Evolutionary conservation across 2,797 vertebrate species (phyloP).

Genomic region (Rhabdomys pumilio): DNA sequence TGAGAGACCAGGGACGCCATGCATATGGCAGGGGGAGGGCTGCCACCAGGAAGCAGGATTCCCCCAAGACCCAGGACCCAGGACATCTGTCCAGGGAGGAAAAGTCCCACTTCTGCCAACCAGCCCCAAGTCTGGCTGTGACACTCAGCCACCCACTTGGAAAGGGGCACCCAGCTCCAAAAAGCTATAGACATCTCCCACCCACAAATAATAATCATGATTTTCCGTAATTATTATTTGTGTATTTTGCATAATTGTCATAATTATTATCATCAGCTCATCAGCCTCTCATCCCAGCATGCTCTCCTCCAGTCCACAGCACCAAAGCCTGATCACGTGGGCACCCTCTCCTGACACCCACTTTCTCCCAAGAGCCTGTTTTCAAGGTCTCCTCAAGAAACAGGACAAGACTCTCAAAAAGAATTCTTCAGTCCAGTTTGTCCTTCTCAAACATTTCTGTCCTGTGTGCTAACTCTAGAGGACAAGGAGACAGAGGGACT

Average conservation of each 20-base stretch:
- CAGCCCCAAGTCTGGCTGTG: neutral
- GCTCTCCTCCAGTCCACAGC: constrained; percentile 63
- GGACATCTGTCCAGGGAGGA: neutral
- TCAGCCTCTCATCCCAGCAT: constrained; percentile 78
- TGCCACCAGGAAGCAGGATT: neutral
- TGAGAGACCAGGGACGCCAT: neutral
- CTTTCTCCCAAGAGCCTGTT: neutral
- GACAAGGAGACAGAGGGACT: neutral
- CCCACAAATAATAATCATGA: constrained; percentile 84
- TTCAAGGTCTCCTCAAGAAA: neutral
- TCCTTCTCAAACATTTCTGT: neutral
- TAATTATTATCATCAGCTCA: constrained; percentile 87
- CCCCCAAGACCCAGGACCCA: neutral
- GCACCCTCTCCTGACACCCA: constrained; percentile 61
- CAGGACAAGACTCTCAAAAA: neutral
- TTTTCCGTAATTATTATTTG: constrained; percentile 87
- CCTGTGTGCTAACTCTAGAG: neutral
- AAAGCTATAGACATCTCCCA: constrained; percentile 81
- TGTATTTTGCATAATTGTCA: constrained; percentile 85
- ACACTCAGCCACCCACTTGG: constrained; percentile 33
- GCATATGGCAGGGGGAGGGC: accelerated
- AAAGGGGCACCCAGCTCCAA: constrained; percentile 72
- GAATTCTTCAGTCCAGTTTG: neutral
- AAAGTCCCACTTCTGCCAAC: neutral
- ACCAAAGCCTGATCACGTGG: constrained; percentile 66